Evolutionary conservation across 1,140 invertebrate species (phyloP).

Genomic region (Phthorimaea operculella): DNA sequence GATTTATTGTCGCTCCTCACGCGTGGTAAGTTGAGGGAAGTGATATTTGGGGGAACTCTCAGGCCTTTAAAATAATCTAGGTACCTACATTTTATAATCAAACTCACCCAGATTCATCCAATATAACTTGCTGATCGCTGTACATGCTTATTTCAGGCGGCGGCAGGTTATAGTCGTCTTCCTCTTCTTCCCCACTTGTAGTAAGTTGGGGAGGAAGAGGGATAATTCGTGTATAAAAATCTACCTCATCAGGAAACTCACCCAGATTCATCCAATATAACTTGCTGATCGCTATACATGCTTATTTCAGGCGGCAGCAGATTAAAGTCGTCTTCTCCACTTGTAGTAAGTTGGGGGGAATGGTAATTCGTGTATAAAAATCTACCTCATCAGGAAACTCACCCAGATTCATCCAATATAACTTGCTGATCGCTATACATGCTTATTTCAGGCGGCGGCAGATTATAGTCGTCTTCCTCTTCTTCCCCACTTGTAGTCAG

Average conservation of each 20-base stretch:
- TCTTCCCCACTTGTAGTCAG: conserved; percentile 7
- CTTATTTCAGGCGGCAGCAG: conserved; percentile 41
- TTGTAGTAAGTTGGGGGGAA: no score
- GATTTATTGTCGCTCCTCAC: no score
- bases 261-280: conserved; percentile 52
- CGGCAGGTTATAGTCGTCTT: conserved; percentile 14
- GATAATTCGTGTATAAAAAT: no score
- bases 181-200: conserved; percentile 12
- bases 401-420: conserved; percentile 53
- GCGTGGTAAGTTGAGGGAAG: no score
- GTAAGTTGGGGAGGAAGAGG: conserved; percentile 14
- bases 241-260: no score
- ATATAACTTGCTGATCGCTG: conserved; percentile 44
- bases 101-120: conserved; percentile 53
- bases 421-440: conserved; percentile 49
- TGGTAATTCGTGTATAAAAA: no score
- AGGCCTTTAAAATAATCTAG: no score
- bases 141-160: conserved; percentile 50
- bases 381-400: no score
- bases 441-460: conserved; percentile 41
- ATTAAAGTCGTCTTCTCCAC: conserved; percentile 8
- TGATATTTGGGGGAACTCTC: no score
- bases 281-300: conserved; percentile 47
- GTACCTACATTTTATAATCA: no score
- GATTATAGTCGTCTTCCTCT: conserved; percentile 12